Evolutionary conservation across 2,113 vertebrate genomes (phyloP), one percentile per base, ranked within the genome.

Genomic region (Tinamus guttatus): DNA sequence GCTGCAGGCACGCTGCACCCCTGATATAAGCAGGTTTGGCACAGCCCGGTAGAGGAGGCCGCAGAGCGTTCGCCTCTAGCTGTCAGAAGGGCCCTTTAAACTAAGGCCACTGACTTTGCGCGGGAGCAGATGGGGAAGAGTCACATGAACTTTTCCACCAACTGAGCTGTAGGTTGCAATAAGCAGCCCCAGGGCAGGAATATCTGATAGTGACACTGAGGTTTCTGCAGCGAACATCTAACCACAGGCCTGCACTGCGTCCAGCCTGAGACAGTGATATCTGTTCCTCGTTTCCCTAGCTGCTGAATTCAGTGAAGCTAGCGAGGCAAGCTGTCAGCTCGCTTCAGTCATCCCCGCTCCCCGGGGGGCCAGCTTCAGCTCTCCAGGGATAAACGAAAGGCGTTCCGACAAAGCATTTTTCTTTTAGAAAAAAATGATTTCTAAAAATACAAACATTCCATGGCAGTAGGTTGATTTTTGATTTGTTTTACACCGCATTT

Each of bases 101-200:
- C 70, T 56, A 62, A 95, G 74, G 47, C 77, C 64, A 52, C 56
- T 81, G 89, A 95, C 51, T 95, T 91, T 88, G 73, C 69, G 8
- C 69, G 56, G 91, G 64, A 92, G 93, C 91, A 95, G 91, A 93
- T 93, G 95, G 89, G 64, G 30, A 91, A 81, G 60, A 95, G 87
- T 95, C 92, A 82, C 75, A 65, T 87, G 95, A 95, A 85, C 93
- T 91, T 91, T 85, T 87, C 96, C 85, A 93, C 93, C 93, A 76
- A 52, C 81, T 62, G 94, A 90, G 86, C 81, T 81, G 74, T 69
- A 52, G 69, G 47, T 90, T 95, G 81, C 86, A 89, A 64, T 74
- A 93, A 89, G 77, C 89, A 90, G 93, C 96, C 81, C 47, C 41
- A 19, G 81, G 96, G 84, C 89, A 92, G 86, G 77, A 92, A 60